Evolutionary conservation across 2,797 vertebrate species (phyloP).

Genomic region (Gallinago stenura): DNA sequence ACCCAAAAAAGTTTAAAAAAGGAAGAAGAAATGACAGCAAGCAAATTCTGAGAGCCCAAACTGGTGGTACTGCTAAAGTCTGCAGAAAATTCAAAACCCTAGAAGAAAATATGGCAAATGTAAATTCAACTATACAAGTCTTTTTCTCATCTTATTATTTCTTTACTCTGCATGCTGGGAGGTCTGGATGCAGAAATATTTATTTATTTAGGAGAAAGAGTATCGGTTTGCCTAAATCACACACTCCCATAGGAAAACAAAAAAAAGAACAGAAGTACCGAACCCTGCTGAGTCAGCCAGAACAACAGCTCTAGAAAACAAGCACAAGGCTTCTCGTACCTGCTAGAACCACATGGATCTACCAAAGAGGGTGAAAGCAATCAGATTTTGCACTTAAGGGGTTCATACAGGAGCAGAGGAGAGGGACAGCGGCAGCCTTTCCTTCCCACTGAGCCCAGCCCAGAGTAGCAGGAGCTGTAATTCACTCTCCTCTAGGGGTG

Average conservation of each 20-base stretch:
- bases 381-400: not conserved
- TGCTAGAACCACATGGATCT: not conserved
- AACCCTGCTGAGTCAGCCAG: not conserved
- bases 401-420: fast-evolving
- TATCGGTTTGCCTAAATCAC: not conserved
- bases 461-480: not conserved
- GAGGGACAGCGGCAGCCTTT: not conserved
- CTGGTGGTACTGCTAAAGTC: not conserved
- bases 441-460: not conserved
- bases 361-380: not conserved
- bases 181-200: not conserved
- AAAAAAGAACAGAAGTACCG: not conserved
- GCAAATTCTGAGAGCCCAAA: not conserved
- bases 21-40: not conserved
- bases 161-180: not conserved
- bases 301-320: not conserved
- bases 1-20: not conserved
- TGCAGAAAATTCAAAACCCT: not conserved
- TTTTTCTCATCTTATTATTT: not conserved
- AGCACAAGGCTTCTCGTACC: not conserved
- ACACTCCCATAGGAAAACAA: not conserved
- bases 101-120: not conserved
- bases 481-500: not conserved
- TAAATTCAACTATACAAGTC: not conserved
- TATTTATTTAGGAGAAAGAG: not conserved